Evolutionary conservation across 2,113 vertebrate genomes (phyloP).

Genomic region (Chascanopsetta lugubris): DNA sequence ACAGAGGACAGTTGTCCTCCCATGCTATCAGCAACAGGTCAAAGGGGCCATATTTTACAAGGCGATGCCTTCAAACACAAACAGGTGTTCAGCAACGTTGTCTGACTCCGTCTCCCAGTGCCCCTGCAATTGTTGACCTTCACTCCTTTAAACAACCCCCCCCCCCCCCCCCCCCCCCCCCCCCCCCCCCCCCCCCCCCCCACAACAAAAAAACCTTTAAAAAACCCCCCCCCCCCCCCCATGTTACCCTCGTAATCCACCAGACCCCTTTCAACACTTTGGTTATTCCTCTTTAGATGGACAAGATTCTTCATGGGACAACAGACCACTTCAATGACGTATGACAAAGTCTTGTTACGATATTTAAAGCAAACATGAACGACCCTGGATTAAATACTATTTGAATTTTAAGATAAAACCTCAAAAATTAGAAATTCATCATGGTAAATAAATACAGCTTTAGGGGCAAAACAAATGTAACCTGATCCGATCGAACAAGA

Average conservation of each 20-base stretch:
- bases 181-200: slow-evolving; percentile 8
- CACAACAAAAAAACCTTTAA: too few relatives aligned
- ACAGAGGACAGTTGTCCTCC: not conserved
- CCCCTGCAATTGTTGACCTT: slow-evolving; percentile 38
- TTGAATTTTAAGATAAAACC: too few relatives aligned
- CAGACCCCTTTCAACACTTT: not conserved
- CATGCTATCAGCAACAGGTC: slow-evolving; percentile 10
- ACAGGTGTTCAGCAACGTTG: slow-evolving; percentile 54
- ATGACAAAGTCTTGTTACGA: not conserved
- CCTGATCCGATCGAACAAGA: too few relatives aligned
- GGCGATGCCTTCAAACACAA: slow-evolving; percentile 31
- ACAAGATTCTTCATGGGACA: slow-evolving; percentile 24
- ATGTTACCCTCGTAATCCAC: not conserved
- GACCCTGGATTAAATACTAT: not conserved
- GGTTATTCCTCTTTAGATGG: slow-evolving; percentile 22
- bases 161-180: slow-evolving; percentile 8
- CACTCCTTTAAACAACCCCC: slow-evolving; percentile 23
- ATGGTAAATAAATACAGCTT: not conserved
- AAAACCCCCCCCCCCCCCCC: too few relatives aligned
- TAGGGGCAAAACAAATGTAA: too few relatives aligned
- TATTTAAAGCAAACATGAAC: slow-evolving; percentile 5
- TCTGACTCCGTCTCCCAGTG: slow-evolving; percentile 32
- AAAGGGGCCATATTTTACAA: slow-evolving; percentile 43
- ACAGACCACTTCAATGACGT: not conserved
- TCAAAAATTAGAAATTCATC: not conserved